phyloP scores from a whole-genome alignment of 2,113 vertebrate genomes.

The Leucoraja erinaceus region DNA sequence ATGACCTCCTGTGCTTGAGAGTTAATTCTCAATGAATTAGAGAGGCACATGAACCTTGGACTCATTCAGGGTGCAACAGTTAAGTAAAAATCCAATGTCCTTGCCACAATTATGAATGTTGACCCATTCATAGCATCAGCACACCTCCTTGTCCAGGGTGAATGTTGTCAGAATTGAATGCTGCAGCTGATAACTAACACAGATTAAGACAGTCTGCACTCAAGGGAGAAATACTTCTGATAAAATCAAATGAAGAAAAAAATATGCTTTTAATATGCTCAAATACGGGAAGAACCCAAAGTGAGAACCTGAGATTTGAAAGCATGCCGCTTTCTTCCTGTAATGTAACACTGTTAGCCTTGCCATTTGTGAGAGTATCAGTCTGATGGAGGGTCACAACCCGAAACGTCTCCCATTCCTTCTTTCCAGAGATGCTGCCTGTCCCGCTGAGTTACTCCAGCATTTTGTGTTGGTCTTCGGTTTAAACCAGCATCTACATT shows the following conservation, averaged over 20 bases:
- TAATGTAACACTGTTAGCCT: neutral
- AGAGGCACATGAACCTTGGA: neutral
- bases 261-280: neutral
- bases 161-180: neutral
- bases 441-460: no score
- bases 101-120: neutral
- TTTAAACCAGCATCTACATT: no score
- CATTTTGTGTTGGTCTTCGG: no score
- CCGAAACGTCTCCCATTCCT: no score
- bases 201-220: neutral
- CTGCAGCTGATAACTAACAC: neutral
- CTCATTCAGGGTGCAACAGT: neutral
- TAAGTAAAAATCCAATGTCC: neutral
- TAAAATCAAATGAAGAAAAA: no score
- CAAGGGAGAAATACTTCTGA: neutral
- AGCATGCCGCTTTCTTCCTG: neutral
- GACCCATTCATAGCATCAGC: neutral
- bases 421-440: no score
- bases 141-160: neutral
- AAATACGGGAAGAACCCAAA: neutral
- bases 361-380: neutral
- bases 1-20: neutral
- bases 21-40: neutral
- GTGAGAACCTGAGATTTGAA: neutral
- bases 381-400: no score